phyloP scores from a whole-genome alignment of 1,140 invertebrate species.

The Mactra quadrangularis region DNA sequence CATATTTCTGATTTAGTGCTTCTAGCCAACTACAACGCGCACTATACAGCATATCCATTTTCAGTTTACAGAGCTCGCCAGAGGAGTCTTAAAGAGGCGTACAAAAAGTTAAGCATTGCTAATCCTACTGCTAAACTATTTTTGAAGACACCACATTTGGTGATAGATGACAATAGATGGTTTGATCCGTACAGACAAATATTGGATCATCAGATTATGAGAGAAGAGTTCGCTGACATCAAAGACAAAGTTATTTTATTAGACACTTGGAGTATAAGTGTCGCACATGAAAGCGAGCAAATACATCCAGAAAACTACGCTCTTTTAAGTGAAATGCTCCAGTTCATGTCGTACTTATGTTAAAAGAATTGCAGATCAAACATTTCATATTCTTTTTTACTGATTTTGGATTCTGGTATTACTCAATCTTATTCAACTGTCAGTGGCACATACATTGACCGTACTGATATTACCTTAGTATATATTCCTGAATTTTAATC shows the following conservation, averaged over 20 bases:
- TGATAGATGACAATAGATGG: constrained; percentile 31
- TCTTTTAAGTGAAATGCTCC: constrained; percentile 22
- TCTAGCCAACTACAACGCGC: constrained; percentile 19
- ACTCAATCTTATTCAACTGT: too few relatives aligned
- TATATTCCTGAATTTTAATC: too few relatives aligned
- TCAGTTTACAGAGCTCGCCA: neutral
- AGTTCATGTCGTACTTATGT: constrained; percentile 46
- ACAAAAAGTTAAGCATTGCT: neutral
- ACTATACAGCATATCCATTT: constrained; percentile 29
- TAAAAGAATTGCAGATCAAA: too few relatives aligned
- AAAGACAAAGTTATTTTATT: constrained; percentile 26
- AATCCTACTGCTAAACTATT: constrained; percentile 35
- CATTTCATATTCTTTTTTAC: too few relatives aligned
- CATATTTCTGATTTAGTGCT: constrained; percentile 7
- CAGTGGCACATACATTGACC: too few relatives aligned
- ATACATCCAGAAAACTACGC: constrained; percentile 17
- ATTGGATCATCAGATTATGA: constrained; percentile 9
- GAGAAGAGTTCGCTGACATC: constrained; percentile 24
- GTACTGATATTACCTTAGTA: too few relatives aligned
- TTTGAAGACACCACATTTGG: constrained; percentile 27
- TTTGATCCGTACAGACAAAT: constrained; percentile 34
- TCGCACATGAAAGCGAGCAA: constrained; percentile 15
- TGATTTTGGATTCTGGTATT: too few relatives aligned
- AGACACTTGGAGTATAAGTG: constrained; percentile 30
- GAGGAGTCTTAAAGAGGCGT: neutral